Base-by-base conservation (phyloP, 2,888 invertebrate genomes). In the Hydriomena furcata region DNA sequence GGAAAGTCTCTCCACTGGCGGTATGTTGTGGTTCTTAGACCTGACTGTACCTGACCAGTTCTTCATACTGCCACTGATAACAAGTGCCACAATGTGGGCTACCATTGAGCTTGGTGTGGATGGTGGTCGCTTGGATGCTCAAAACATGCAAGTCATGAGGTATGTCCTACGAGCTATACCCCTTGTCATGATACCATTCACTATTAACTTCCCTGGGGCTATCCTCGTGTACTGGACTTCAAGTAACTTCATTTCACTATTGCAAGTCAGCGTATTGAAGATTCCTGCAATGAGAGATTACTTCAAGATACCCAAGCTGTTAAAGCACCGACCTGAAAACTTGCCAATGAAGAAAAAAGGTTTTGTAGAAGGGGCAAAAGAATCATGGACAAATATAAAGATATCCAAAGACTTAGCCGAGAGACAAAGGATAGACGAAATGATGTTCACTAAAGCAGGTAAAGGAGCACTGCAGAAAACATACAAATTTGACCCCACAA, bases 1-100 rank as follows among this genome's bases (percentile, higher is more conserved):
- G 24, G 97, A 97, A 30, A 98, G 98, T 73, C 92, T 99, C 92
- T 92, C 93, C 57, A 91, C 93, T 0, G 99, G 99, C 21, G 99
- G 99, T 0, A 61, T 97, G 0, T 94, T 92, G 66, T 99, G 99
- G 99, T 98, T 99, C 77, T 89, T 92, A 1, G 98, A 99, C 91
- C 91, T 99, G 32, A 98, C 98, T 0, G 79, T 97, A 6, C 92
- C 95, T 1, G 99, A 99, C 90, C 98, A 98, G 34, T 96, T 92
- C 79, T 99, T 94, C 72, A 60, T 96, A 7, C 86, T 99, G 46
- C 99, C 99, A 0, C 4, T 98, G 0, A 89, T 98, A 38, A 98
- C 98, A 0, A 94, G 96, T 79, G 83, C 92, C 0, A 97, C 98
- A 0, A 85, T 99, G 68, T 94, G 93, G 78, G 81, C 94, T 0